Evolutionary conservation across 2,888 invertebrate species (phyloP).

Genomic region (Amphimallon solstitiale): DNA sequence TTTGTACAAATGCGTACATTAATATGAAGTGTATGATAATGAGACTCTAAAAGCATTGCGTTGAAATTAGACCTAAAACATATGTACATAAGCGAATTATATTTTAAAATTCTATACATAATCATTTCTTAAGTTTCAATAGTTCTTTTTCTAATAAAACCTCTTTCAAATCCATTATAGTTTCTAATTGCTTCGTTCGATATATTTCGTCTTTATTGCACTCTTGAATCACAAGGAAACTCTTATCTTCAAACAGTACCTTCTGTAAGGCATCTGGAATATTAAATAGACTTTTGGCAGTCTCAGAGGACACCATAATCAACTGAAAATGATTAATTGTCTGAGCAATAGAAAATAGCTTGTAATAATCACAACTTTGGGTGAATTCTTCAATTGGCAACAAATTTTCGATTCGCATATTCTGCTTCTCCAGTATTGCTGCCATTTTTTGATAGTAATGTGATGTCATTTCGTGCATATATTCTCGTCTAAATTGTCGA

Average conservation of each 20-base stretch:
- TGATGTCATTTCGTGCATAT: slow-evolving; percentile 42
- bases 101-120: not conserved
- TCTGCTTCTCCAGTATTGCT: slow-evolving; percentile 41
- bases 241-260: slow-evolving; percentile 45
- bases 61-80: too few relatives aligned
- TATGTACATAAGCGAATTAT: too few relatives aligned
- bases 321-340: slow-evolving; percentile 47
- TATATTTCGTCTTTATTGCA: slow-evolving; percentile 46
- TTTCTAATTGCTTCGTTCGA: slow-evolving; percentile 42
- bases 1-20: too few relatives aligned
- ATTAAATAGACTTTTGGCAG: slow-evolving; percentile 43
- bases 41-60: too few relatives aligned
- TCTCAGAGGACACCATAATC: slow-evolving; percentile 45
- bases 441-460: slow-evolving; percentile 48
- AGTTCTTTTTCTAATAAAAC: slow-evolving; percentile 5
- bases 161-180: slow-evolving; percentile 44
- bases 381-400: slow-evolving; percentile 47
- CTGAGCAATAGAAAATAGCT: slow-evolving; percentile 49
- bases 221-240: slow-evolving; percentile 42
- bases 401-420: slow-evolving; percentile 41
- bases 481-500: slow-evolving; percentile 42
- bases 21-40: too few relatives aligned
- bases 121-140: slow-evolving; percentile 1
- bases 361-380: slow-evolving; percentile 48
- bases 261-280: slow-evolving; percentile 40